Percentiles rank a stretch among this genome's conserved stretches.
Conservation (phyloP, 2,888 invertebrate species). For the Plutella xylostella region DNA sequence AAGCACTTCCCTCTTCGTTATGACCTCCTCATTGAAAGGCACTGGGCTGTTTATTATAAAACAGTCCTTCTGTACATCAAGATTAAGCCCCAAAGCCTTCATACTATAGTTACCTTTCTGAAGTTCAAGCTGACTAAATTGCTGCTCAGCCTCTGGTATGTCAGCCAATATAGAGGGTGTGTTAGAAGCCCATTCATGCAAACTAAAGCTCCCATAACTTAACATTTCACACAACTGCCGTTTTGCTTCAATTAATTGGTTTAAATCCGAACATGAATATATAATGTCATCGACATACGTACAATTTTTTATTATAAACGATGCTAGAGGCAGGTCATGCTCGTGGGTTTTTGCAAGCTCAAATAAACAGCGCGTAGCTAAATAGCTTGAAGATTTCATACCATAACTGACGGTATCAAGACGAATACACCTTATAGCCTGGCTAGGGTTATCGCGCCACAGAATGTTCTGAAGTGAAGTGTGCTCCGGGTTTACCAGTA, state of each 20-base stretch:
- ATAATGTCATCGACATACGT: conserved; percentile 14
- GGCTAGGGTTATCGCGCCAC: not conserved
- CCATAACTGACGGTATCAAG: conserved; percentile 1
- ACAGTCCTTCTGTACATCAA: not conserved
- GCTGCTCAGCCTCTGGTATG: conserved; percentile 4
- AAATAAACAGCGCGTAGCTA: not conserved
- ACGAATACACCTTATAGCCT: not conserved
- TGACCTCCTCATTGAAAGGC: not conserved
- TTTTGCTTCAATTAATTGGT: not conserved
- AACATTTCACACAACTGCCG: not conserved
- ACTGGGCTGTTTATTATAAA: conserved; percentile 7
- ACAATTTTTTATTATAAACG: conserved; percentile 8
- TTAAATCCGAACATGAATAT: not conserved
- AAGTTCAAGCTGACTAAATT: conserved; percentile 13
- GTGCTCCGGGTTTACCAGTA: conserved; percentile 6
- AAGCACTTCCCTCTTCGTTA: conserved; percentile 6
- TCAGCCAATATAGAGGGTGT: not conserved
- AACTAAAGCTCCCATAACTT: not conserved
- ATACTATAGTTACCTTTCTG: conserved; percentile 9
- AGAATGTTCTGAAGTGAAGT: conserved; percentile 6
- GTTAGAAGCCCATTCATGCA: not conserved
- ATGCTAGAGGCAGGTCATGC: conserved; percentile 4
- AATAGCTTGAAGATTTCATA: not conserved
- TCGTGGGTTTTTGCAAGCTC: conserved; percentile 1
- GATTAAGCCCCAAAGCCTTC: not conserved